Evolutionary conservation across 2,888 invertebrate species (phyloP), one percentile per base, ranked within the genome.

Genomic region (Eubasilissa splendida): DNA sequence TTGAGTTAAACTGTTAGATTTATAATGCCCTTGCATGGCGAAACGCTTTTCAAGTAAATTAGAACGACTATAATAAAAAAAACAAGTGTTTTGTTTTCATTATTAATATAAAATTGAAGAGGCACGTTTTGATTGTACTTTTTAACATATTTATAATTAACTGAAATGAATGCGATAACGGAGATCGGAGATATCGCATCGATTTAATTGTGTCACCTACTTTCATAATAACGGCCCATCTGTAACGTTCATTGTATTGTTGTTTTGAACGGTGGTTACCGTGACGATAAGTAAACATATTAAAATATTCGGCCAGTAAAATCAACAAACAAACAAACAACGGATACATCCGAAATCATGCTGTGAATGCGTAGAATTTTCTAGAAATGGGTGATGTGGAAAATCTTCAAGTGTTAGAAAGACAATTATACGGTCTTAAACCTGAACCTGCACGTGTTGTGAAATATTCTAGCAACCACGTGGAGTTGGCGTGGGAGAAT

Each of bases 401-500:
- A 4, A n/a, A 33, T 54, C 58, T 63, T 12, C 53, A 53, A n/a
- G 52, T 60, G 2, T 54, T 76, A 12, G 66, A 65, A 52, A 33
- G 8, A 22, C 31, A 56, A 33, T 54, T 76, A 22, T n/a, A 14
- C 2, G 4, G 9, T 22, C 11, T 76, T 3, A 63, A 53, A 31
- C 76, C 76, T 8, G 54, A 76, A 12, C 11, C 9, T 9, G 65
- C 50, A 12, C 33, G 11, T 22, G 12, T 65, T 22, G 50, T 54
- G 9, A 65, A 65, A 31, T 33, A 12, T 65, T 76, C 76, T 8
- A 76, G 65, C 10, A n/a, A 54, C 11, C 63, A 65, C 3, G 54
- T 76, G 53, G 33, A 63, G 8, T 31, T 76, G 31, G 54, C 63
- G 4, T 76, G 76, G 76, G 65, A 76, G 52, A 54, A 76, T 33